Conservation (phyloP, 2,113 vertebrate genomes). For the Perca fluviatilis region DNA sequence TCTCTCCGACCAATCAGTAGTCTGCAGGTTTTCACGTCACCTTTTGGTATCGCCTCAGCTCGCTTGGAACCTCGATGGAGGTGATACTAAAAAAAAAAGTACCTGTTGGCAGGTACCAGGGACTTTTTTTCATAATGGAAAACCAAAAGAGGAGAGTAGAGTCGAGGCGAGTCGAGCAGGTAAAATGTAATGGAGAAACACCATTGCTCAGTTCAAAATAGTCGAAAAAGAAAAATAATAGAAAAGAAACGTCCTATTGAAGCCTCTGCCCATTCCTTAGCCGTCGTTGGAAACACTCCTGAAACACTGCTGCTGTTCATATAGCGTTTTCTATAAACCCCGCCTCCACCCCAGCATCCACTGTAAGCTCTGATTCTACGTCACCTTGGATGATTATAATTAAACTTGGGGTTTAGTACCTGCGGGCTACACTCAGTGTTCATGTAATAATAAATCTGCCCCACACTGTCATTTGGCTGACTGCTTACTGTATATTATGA, state of each 20-base stretch:
- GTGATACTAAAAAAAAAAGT: no score
- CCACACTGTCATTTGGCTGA: conserved; percentile 45
- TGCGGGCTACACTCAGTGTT: conserved; percentile 34
- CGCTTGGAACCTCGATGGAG: no score
- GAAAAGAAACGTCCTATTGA: background rate
- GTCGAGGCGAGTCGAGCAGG: no score
- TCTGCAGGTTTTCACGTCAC: no score
- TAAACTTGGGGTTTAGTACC: conserved; percentile 22
- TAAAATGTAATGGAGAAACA: no score
- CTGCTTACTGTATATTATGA: conserved; percentile 47
- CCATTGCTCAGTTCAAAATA: no score
- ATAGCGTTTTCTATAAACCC: background rate
- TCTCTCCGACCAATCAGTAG: no score
- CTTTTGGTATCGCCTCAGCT: no score
- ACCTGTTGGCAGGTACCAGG: no score
- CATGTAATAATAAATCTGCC: conserved; percentile 62
- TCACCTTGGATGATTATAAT: conserved; percentile 32
- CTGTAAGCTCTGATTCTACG: conserved; percentile 1
- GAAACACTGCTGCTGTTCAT: background rate
- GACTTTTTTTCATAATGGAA: no score
- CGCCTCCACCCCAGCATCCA: background rate
- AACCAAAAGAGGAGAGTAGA: no score
- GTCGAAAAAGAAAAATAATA: no score
- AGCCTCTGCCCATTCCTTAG: background rate
- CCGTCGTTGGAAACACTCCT: background rate